Evolutionary conservation across 2,113 vertebrate species (phyloP), one percentile per base, ranked within the genome.

Genomic region (Triplophysa rosa): DNA sequence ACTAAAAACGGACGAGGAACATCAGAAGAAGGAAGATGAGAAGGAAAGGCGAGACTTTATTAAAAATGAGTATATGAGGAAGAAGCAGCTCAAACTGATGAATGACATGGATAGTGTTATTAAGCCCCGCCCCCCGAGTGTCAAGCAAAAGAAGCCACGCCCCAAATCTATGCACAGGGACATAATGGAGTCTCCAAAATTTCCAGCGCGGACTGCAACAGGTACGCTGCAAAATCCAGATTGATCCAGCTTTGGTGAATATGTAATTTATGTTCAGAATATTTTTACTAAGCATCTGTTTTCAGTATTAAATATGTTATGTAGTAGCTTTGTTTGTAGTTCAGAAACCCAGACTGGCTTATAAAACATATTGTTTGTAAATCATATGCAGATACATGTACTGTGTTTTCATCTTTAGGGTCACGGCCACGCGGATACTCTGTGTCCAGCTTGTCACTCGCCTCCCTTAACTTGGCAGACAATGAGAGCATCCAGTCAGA

Each of bases 81-180:
- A 94, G 77, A 97, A 98, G 85, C 98, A 99, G 72, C 90, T 99
- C 6, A 98, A 98, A 83, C 94, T 99, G 23, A 96, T 98, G 95
- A 94, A 96, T 61, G 97, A 98, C 73, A 98, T 98, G 98, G 94
- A 98, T 37, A 92, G 92, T 4, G 93, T 98, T 37, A 93, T 98
- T 85, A 97, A 95, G 78, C 94, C 95, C 49, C 95, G 96, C 4
- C 89, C 94, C 9, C 93, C 95, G 67, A 91, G 89, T 47, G 87
- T 93, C 74, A 97, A 95, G 82, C 91, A 92, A 80, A 98, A 97
- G 88, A 98, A 97, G 77, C 94, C 92, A n/a, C 93, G 97, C 17
- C 98, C 98, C 33, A 99, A 98, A 77, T 98, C 98, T 78, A 95
- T 99, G 87, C 96, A 98, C 87, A 93, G 97, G 84, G 96, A 98